A percentile compares a stretch with the other conserved stretches of the same genome.
These are phyloP conservation scores for Lagocephalus sceleratus DNA, from an alignment of 2,797 vertebrate genomes.

Conservation along the genomic window DNA sequence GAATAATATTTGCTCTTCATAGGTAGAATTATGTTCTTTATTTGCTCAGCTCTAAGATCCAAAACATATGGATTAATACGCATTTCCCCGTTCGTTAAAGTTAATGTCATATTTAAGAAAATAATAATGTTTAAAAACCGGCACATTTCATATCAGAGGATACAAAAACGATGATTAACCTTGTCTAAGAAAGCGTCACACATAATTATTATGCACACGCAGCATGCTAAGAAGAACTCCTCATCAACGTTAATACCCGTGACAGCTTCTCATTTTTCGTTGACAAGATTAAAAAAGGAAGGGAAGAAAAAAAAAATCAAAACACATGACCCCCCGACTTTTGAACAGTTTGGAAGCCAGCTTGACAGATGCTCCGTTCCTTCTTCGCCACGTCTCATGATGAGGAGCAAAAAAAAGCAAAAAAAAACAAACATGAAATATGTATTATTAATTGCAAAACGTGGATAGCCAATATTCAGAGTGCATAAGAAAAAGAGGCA, in stretches of 20 bases:
- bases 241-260: slow-evolving; percentile 55
- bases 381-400: slow-evolving; percentile 40
- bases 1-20: slow-evolving; percentile 47
- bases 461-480: slow-evolving; percentile 60
- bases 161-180: slow-evolving; percentile 62
- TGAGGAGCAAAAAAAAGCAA: background rate
- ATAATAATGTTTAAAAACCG: slow-evolving; percentile 14
- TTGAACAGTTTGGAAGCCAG: slow-evolving; percentile 53
- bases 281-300: slow-evolving; percentile 40
- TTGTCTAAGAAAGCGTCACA: slow-evolving; percentile 39
- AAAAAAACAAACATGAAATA: slow-evolving; percentile 39
- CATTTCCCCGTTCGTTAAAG: too few relatives aligned
- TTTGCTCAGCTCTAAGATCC: too few relatives aligned
- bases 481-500: slow-evolving; percentile 35
- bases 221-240: slow-evolving; percentile 38
- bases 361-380: slow-evolving; percentile 62
- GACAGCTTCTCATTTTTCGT: slow-evolving; percentile 50
- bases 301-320: slow-evolving; percentile 7
- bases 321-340: slow-evolving; percentile 58
- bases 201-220: slow-evolving; percentile 44
- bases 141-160: slow-evolving; percentile 27
- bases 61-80: too few relatives aligned
- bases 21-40: too few relatives aligned
- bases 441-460: slow-evolving; percentile 73
- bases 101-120: too few relatives aligned